phyloP scores from a whole-genome alignment of 2,888 invertebrate species.

The Copidosoma aretas region DNA sequence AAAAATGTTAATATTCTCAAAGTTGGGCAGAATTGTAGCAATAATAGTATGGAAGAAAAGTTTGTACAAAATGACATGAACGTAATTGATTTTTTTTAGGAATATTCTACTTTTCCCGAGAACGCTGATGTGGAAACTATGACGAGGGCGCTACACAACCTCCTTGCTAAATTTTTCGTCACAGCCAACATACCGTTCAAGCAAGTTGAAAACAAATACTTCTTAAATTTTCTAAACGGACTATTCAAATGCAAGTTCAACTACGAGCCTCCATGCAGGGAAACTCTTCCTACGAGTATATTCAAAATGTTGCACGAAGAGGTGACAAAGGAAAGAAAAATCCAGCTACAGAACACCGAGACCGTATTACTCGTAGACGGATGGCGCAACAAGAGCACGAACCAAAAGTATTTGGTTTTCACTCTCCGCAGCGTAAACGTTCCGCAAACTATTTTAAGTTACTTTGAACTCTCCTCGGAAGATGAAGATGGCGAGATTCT shows the following conservation, averaged over 20 bases:
- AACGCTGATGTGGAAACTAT: no score
- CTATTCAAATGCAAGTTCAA: background rate
- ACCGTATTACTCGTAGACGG: background rate
- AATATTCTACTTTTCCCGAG: no score
- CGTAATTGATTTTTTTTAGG: no score
- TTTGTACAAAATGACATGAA: no score
- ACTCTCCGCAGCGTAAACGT: background rate
- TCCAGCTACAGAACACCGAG: background rate
- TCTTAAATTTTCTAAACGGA: background rate
- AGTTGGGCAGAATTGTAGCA: no score
- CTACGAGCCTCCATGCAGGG: background rate
- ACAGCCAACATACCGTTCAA: background rate
- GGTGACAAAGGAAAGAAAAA: background rate
- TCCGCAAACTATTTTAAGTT: background rate
- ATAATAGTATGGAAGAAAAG: no score
- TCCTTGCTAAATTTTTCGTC: background rate
- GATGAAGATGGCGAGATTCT: background rate
- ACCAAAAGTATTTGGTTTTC: conserved; percentile 6
- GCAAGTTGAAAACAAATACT: background rate
- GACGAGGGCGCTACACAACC: background rate
- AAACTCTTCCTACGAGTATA: background rate
- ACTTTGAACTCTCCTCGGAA: background rate
- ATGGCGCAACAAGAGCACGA: background rate
- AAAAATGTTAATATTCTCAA: no score
- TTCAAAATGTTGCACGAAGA: background rate